Percentiles rank a stretch among this genome's conserved stretches.
phyloP scores from a whole-genome alignment of 2,888 invertebrate species.

The Chaetogeoica ovagalla region DNA sequence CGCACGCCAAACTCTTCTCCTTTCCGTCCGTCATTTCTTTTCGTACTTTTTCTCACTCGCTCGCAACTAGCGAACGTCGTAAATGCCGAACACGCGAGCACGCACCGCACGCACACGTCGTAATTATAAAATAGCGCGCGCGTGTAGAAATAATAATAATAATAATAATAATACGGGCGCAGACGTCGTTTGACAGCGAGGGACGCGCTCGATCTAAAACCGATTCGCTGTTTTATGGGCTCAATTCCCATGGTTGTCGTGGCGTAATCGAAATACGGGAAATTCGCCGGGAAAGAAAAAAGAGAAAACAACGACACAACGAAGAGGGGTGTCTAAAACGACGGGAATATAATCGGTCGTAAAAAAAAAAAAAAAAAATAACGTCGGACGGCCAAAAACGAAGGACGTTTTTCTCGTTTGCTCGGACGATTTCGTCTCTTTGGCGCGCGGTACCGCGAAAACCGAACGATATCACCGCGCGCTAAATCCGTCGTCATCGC shows the following conservation, averaged over 20 bases:
- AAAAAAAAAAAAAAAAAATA: no score
- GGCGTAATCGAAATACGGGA: conserved; percentile 7
- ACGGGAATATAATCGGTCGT: no score
- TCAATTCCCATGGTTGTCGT: conserved; percentile 34
- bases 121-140: conserved; percentile 24
- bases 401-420: no score
- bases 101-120: not conserved
- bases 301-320: not conserved
- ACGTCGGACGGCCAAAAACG: no score
- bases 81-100: conserved; percentile 3
- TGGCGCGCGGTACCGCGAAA: no score
- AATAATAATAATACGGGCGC: no score
- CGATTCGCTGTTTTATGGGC: conserved; percentile 31
- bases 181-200: conserved; percentile 5
- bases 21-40: not conserved
- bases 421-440: no score
- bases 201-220: conserved; percentile 37
- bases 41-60: not conserved
- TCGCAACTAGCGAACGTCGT: not conserved
- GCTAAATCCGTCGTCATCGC: not conserved
- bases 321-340: no score
- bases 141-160: no score
- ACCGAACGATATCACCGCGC: no score
- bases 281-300: not conserved
- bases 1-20: not conserved